These are phyloP conservation scores for Pachyrhynchus sulphureomaculatus DNA, from an alignment of 1,140 invertebrate genomes.

Conservation along the genomic window DNA sequence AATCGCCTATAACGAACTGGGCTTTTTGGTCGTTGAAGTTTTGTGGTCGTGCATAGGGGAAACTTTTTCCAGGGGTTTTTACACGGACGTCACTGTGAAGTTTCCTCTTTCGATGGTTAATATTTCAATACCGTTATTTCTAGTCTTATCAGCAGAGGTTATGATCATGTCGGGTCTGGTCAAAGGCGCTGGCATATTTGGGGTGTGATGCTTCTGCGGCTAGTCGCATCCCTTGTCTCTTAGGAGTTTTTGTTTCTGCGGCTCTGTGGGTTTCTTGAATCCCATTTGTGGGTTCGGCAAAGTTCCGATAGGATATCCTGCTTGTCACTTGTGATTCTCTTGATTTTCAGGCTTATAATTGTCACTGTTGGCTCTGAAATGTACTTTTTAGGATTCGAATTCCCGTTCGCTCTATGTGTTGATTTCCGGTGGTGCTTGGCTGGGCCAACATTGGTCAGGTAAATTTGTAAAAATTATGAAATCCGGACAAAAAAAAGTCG, in stretches of 20 bases:
- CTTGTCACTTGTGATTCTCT: too few relatives aligned
- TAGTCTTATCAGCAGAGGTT: too few relatives aligned
- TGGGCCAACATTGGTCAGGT: too few relatives aligned
- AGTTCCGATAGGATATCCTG: too few relatives aligned
- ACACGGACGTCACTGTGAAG: not conserved
- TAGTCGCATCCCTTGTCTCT: not conserved
- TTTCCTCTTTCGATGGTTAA: not conserved
- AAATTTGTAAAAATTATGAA: too few relatives aligned
- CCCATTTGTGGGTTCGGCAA: constrained; percentile 10
- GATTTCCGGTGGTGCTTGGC: too few relatives aligned
- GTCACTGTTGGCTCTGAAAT: too few relatives aligned
- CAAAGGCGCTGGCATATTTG: not conserved
- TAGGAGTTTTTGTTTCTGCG: not conserved
- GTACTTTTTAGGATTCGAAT: too few relatives aligned
- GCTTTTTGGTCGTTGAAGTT: not conserved
- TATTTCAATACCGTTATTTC: not conserved
- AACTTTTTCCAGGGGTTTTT: constrained; percentile 1
- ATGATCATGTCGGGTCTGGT: too few relatives aligned
- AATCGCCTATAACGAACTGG: not conserved
- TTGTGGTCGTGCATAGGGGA: not conserved
- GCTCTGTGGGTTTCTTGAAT: constrained; percentile 13
- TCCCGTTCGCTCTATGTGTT: too few relatives aligned
- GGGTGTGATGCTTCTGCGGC: not conserved
- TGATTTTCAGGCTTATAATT: too few relatives aligned
- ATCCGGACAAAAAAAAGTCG: too few relatives aligned